Evolutionary conservation across 2,888 invertebrate genomes (phyloP).

Genomic region (Galerucella calmariensis): DNA sequence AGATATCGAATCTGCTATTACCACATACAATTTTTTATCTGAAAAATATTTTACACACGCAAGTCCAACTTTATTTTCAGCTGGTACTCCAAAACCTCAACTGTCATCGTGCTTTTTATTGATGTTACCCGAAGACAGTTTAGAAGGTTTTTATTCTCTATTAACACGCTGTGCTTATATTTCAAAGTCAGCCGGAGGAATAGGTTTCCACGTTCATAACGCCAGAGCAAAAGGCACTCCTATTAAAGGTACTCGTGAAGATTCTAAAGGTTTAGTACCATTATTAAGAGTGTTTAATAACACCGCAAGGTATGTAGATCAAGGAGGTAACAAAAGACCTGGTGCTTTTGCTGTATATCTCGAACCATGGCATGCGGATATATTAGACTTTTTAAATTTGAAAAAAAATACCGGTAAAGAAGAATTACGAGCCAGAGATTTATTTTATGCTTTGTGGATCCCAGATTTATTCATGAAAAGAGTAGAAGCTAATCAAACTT

Average conservation of each 20-base stretch:
- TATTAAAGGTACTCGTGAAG: conserved; percentile 94
- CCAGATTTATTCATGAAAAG: conserved; percentile 98
- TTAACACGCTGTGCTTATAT: conserved; percentile 93
- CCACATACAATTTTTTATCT: conserved; percentile 95
- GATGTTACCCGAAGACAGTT: conserved; percentile 94
- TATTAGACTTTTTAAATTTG: conserved; percentile 94
- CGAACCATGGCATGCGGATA: conserved; percentile 99
- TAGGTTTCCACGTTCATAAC: conserved; percentile 95
- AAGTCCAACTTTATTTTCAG: conserved; percentile 96
- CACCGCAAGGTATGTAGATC: conserved; percentile 96
- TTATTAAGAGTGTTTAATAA: conserved; percentile 96
- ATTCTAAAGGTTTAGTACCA: conserved; percentile 95
- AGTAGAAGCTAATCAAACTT: conserved; percentile 83
- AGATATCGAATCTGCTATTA: conserved; percentile 91
- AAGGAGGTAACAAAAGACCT: conserved; percentile 97
- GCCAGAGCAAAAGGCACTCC: conserved; percentile 92
- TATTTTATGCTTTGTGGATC: conserved; percentile 98
- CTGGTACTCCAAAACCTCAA: conserved; percentile 91
- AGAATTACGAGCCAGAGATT: conserved; percentile 91
- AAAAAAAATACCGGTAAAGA: conserved; percentile 92
- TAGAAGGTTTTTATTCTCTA: conserved; percentile 94
- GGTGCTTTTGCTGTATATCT: conserved; percentile 98
- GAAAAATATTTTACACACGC: conserved; percentile 98
- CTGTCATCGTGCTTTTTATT: conserved; percentile 95
- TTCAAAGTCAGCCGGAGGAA: conserved; percentile 97